These are phyloP conservation scores for Thryonomys swinderianus DNA, from an alignment of 2,113 vertebrate species.

Conservation along the genomic window DNA sequence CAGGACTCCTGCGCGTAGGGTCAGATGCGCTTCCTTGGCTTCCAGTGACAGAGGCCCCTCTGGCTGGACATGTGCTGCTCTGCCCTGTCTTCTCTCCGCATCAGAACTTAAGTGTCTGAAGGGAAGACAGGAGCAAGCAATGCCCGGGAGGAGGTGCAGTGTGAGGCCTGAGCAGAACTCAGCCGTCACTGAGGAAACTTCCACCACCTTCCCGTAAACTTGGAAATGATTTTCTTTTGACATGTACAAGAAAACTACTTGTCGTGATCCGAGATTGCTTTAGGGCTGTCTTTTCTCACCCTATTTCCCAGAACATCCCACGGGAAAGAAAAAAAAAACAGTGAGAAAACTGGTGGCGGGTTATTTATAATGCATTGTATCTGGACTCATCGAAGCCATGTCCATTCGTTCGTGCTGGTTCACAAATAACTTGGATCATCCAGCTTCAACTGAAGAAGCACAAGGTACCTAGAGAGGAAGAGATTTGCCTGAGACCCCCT, in stretches of 20 bases:
- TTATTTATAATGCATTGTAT: not conserved
- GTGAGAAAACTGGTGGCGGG: not conserved
- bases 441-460: not conserved
- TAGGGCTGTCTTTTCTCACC: not conserved
- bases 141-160: not conserved
- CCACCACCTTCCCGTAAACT: not conserved
- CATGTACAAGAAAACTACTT: not conserved
- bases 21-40: constrained; percentile 23
- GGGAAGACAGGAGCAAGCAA: not conserved
- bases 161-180: not conserved
- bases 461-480: not conserved
- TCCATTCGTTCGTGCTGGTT: constrained; percentile 50
- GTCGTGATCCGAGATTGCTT: not conserved
- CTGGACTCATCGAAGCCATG: not conserved
- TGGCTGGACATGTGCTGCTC: not conserved
- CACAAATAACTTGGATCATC: not conserved
- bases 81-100: constrained; percentile 26
- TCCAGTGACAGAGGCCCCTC: constrained; percentile 12
- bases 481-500: not conserved
- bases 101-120: constrained; percentile 34
- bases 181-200: constrained; percentile 12
- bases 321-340: not conserved
- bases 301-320: not conserved
- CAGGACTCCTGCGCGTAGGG: not conserved
- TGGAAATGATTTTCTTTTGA: constrained; percentile 39